Evolutionary conservation across 2,113 vertebrate species (phyloP), one percentile per base, ranked within the genome.

Genomic region (Hirundichthys speculiger): DNA sequence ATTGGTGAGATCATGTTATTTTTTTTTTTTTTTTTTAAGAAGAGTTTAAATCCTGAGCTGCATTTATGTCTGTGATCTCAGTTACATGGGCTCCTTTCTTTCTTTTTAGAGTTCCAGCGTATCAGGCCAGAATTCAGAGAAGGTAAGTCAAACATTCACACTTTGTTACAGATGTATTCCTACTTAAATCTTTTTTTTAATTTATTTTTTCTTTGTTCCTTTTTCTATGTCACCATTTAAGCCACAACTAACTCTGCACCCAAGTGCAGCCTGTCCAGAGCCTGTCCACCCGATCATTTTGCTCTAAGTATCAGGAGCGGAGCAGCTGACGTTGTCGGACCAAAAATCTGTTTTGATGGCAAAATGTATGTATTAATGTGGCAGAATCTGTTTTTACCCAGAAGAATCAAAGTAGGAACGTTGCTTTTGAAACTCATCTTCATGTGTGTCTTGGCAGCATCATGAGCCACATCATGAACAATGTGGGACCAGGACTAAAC

Each of bases 401-500:
- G 4, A 27, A 22, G 10, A 9, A 19, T 2, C 1, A 18, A 0
- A 25, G 9, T 21, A 2, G 12, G 34, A 1, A 57, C n/a, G n/a
- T 18, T 47, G 30, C 46, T 12, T 20, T n/a, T 60, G n/a, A 60
- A 62, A 73, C 21, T 53, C 22, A 47, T 40, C 15, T 19, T 54
- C 20, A 1, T 55, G 30, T 56, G 63, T 86, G 22, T 56, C 21
- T 80, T 58, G 46, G 27, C 85, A 97, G 95, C 7, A 64, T 96
- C 67, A 95, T 98, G 94, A 96, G 94, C 70, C 73, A 74, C 0
- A 61, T 93, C 63, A 75, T 87, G 59, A 94, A 95, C 76, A 97
- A 97, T 1, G 56, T 95, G 27, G 94, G 93, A 73, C 82, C 83
- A 74, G 96, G 96, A 18, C 82, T 98, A 58, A 97, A 98, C 73